phyloP scores from a whole-genome alignment of 2,797 vertebrate genomes.

The Emydoidea blandingii region DNA sequence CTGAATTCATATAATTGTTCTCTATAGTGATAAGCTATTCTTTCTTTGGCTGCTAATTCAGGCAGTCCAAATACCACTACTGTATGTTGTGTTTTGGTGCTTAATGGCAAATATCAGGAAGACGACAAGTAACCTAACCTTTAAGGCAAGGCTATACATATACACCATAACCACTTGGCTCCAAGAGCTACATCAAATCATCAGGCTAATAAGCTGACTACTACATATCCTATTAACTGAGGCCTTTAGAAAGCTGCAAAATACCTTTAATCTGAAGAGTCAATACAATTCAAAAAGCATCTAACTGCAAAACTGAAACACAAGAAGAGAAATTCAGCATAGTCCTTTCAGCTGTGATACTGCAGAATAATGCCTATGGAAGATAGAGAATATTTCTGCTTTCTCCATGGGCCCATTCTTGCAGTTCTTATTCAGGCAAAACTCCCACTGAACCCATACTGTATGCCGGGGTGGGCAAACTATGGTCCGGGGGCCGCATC shows the following conservation, averaged over 20 bases:
- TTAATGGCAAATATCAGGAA: not conserved
- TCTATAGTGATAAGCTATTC: not conserved
- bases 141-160: not conserved
- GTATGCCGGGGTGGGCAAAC: not conserved
- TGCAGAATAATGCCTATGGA: not conserved
- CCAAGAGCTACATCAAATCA: not conserved
- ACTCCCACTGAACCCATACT: not conserved
- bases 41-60: not conserved
- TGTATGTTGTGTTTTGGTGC: not conserved
- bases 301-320: rapidly evolving
- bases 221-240: not conserved
- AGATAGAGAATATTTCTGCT: too few species aligned
- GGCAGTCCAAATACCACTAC: not conserved
- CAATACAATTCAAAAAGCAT: not conserved
- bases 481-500: too few species aligned
- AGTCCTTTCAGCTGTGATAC: not conserved
- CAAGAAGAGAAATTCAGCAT: not conserved
- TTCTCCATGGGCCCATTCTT: not conserved
- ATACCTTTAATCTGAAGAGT: not conserved
- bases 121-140: not conserved
- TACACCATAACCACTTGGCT: not conserved
- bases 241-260: constrained; percentile 32
- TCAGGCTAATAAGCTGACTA: not conserved
- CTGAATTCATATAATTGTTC: not conserved
- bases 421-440: not conserved